Evolutionary conservation across 2,113 vertebrate genomes (phyloP).

Genomic region (Caranx melampygus): DNA sequence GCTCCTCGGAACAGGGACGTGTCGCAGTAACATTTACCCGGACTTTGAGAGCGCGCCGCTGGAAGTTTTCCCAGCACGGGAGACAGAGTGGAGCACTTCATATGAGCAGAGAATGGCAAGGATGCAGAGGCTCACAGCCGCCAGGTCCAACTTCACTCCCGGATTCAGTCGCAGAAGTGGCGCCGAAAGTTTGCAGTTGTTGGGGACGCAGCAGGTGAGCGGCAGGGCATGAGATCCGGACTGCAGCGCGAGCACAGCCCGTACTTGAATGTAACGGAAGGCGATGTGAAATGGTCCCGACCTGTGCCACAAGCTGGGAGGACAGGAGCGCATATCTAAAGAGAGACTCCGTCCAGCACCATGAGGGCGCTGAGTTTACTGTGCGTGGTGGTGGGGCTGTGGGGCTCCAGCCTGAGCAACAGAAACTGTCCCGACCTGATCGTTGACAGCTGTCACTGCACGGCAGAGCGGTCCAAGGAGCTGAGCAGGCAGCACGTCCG

Average conservation of each 20-base stretch:
- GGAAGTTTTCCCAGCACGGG: slow-evolving; percentile 36
- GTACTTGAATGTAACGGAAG: not conserved
- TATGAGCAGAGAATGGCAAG: not conserved
- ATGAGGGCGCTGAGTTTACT: slow-evolving; percentile 76
- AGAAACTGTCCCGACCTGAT: slow-evolving; percentile 89
- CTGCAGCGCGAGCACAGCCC: not conserved
- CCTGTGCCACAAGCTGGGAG: slow-evolving; percentile 54
- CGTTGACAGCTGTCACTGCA: slow-evolving; percentile 90
- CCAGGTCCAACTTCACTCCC: not conserved
- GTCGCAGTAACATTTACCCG: slow-evolving; percentile 29
- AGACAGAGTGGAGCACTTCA: not conserved
- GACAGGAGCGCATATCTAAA: slow-evolving; percentile 27
- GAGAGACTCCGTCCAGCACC: not conserved
- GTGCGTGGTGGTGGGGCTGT: slow-evolving; percentile 77
- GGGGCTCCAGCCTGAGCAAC: slow-evolving; percentile 75
- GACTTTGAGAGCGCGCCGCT: slow-evolving; percentile 40
- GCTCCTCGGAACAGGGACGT: not conserved
- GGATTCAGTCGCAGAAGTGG: not conserved
- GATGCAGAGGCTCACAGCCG: not conserved
- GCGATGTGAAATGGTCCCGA: slow-evolving; percentile 72
- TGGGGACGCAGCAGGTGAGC: slow-evolving; percentile 56
- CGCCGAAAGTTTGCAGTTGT: not conserved
- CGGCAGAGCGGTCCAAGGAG: slow-evolving; percentile 87
- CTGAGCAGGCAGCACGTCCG: slow-evolving; percentile 84
- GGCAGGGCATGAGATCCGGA: not conserved